Percentiles rank a stretch among this genome's conserved stretches.
phyloP scores from a whole-genome alignment of 2,797 vertebrate species.

The Pelobates cultripes region DNA sequence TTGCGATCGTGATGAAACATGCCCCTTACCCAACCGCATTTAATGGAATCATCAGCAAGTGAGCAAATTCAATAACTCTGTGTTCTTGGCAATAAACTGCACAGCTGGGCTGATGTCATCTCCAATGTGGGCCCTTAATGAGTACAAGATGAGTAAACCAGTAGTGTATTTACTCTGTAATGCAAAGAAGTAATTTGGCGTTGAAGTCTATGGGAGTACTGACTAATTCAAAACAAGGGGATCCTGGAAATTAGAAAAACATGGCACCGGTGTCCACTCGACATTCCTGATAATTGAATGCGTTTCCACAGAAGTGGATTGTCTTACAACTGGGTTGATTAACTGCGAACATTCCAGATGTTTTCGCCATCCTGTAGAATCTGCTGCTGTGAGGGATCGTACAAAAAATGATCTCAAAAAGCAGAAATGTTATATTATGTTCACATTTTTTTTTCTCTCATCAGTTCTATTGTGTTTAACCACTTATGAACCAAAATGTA shows the following conservation, averaged over 20 bases:
- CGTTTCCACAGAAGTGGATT: too few species aligned
- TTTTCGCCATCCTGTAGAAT: too few species aligned
- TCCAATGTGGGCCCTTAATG: slow-evolving; percentile 20
- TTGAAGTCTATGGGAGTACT: background rate
- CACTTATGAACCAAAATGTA: too few species aligned
- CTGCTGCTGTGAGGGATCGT: too few species aligned
- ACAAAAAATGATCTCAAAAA: too few species aligned
- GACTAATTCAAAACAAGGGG: background rate
- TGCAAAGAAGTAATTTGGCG: background rate
- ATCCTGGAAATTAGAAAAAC: too few species aligned
- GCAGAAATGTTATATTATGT: too few species aligned
- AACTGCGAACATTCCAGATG: too few species aligned
- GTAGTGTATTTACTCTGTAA: slow-evolving; percentile 9
- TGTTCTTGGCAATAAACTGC: slow-evolving; percentile 43
- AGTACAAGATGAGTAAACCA: slow-evolving; percentile 32
- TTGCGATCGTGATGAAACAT: slow-evolving; percentile 20
- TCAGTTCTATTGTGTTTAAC: too few species aligned
- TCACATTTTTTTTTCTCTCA: too few species aligned
- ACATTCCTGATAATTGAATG: too few species aligned
- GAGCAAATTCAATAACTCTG: slow-evolving; percentile 45
- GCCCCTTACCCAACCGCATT: slow-evolving; percentile 25
- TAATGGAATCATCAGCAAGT: slow-evolving; percentile 28
- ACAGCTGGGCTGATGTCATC: slow-evolving; percentile 52
- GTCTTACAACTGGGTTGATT: background rate
- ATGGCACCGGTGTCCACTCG: too few species aligned